Evolutionary conservation across 53 echinoderm and acorn worm genomes (phyloP).

Genomic region (Glandiceps talaboti): DNA sequence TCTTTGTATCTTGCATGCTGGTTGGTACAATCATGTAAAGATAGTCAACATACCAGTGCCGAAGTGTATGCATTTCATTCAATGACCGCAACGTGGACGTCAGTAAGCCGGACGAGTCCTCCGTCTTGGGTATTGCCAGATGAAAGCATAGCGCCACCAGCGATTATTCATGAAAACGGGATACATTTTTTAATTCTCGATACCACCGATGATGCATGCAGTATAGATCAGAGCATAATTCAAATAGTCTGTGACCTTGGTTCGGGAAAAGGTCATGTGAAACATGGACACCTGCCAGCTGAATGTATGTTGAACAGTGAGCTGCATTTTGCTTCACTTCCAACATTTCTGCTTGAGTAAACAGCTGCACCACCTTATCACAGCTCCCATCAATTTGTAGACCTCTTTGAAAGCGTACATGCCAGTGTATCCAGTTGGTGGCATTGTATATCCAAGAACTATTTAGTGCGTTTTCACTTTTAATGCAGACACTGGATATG

Average conservation of each 20-base stretch:
- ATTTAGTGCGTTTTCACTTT: no score
- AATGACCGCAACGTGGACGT: not conserved
- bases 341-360: no score
- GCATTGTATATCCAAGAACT: no score
- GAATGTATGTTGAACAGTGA: not conserved
- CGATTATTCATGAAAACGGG: not conserved
- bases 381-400: no score
- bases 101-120: not conserved
- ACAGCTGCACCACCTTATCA: no score
- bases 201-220: not conserved
- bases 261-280: not conserved
- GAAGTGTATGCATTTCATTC: not conserved
- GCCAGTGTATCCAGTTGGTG: no score
- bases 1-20: not conserved
- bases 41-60: not conserved
- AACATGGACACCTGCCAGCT: not conserved
- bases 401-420: no score
- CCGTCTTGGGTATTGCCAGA: not conserved
- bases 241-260: not conserved
- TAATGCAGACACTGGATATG: no score
- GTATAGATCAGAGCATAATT: not conserved
- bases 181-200: not conserved
- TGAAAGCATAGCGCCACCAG: not conserved
- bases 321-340: no score
- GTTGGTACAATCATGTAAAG: not conserved